Percentiles rank a stretch among this genome's conserved stretches.
Evolutionary conservation across 2,888 invertebrate species (phyloP).

Genomic region (Lapara coniferarum): DNA sequence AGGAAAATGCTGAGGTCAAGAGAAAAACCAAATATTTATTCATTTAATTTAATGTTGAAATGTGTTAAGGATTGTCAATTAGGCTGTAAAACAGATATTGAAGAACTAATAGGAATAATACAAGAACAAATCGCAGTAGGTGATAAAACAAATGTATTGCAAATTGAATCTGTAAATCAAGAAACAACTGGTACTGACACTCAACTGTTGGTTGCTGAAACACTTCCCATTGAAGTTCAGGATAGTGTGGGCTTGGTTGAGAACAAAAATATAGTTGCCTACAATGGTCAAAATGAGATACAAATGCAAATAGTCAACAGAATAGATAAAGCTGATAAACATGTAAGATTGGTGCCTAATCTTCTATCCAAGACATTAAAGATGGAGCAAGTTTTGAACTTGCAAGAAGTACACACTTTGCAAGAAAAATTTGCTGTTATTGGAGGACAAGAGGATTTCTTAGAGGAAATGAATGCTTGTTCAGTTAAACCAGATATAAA

Average conservation of each 20-base stretch:
- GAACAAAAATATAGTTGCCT: neutral
- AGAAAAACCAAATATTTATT: conserved; percentile 87
- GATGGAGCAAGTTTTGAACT: conserved; percentile 83
- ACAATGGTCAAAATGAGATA: conserved; percentile 27
- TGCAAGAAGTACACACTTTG: conserved; percentile 83
- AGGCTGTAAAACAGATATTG: conserved; percentile 85
- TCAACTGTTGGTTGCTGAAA: conserved; percentile 26
- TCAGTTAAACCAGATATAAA: conserved; percentile 89
- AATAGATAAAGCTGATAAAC: conserved; percentile 33
- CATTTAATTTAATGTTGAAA: conserved; percentile 92
- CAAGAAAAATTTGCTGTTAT: conserved; percentile 89
- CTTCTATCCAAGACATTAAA: conserved; percentile 85
- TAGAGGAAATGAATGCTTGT: conserved; percentile 88
- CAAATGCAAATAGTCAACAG: conserved; percentile 48
- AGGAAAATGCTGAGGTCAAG: conserved; percentile 88
- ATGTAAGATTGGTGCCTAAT: conserved; percentile 82
- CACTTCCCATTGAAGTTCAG: neutral
- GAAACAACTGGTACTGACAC: neutral
- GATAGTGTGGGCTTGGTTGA: neutral
- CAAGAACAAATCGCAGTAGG: conserved; percentile 46
- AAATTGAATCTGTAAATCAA: conserved; percentile 34
- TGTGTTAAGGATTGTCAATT: conserved; percentile 92
- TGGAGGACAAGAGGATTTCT: conserved; percentile 90
- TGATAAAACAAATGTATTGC: conserved; percentile 34
- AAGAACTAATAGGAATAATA: conserved; percentile 73